Base-by-base conservation (phyloP, 1,140 invertebrate species). In the Brachionus rubens region DNA sequence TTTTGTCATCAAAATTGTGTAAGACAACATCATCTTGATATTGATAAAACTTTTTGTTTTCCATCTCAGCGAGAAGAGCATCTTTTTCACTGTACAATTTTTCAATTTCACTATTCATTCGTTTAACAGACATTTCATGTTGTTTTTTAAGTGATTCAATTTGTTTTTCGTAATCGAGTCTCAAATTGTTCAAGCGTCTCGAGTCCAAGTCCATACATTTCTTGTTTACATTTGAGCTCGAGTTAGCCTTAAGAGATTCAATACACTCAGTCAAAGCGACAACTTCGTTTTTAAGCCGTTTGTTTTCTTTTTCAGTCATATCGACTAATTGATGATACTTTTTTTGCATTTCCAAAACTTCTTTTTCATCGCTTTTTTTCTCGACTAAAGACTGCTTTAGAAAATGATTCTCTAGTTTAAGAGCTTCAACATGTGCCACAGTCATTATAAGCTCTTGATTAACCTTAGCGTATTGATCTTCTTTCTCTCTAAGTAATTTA, bases 291-390 rank as follows among this genome's bases (percentile, higher is more conserved):
- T 72, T 72, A 6, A 72, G 46, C 16, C 46, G 24, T 50, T 72
- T 72, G 26, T 72, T 72, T 19, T 72, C 68, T 1, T 26, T 30
- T 19, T 72, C 36, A 24, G 59, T 40, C 36, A 65, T 24, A 24
- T 72, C 68, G 4, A 72, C 1, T 12, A 72, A 48, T 5, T 72
- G 16, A 40, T 72, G 68, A 47, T 72, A 48, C 36, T 72, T 72
- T 54, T 72, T 72, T 16, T 72, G 46, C 68, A 72, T 48, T 16
- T 48, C 40, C 12, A 72, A 19, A 10, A 72, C 16, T 19, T 72
- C 68, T 72, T 72, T 48, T 72, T 72, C 68, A 43, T 65, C 59
- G 68, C 68, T 47, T n/a, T 72, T 68, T 54, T 48, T 72, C 19
- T 72, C 68, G 0, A 72, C 24, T 36, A 72, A 21, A 10, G 43